A percentile compares a stretch with the other conserved stretches of the same genome.
phyloP scores from a whole-genome alignment of 2,888 invertebrate species.

The Tholera decimalis region DNA sequence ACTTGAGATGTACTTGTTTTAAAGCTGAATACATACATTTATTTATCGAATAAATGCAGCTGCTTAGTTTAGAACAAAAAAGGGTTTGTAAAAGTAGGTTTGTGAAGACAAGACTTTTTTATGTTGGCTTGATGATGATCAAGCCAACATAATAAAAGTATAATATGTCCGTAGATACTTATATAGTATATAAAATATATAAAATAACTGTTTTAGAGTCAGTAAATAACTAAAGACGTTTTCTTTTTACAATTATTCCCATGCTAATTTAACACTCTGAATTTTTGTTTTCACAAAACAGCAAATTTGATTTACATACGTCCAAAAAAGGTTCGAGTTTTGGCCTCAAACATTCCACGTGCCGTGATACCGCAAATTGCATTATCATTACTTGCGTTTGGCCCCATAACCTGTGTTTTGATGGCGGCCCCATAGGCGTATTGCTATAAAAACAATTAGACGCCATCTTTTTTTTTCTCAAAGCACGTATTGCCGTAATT shows the following conservation, averaged over 20 bases:
- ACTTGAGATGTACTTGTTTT: background rate
- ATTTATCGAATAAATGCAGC: no score
- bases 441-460: constrained; percentile 84
- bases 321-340: constrained; percentile 21
- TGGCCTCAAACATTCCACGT: constrained; percentile 35
- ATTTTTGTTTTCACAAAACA: constrained; percentile 5
- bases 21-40: background rate
- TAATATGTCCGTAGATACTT: background rate
- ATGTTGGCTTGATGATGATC: no score
- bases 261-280: background rate
- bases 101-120: no score
- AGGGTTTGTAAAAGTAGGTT: no score
- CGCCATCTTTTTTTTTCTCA: constrained; percentile 77
- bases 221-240: background rate
- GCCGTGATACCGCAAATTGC: constrained; percentile 64
- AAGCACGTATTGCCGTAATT: constrained; percentile 83
- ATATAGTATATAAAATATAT: background rate
- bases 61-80: no score
- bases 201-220: background rate
- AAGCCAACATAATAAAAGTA: background rate
- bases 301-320: constrained; percentile 16
- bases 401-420: constrained; percentile 48
- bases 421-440: constrained; percentile 58
- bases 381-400: constrained; percentile 53
- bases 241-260: background rate